Evolutionary conservation across 2,797 vertebrate species (phyloP).

Genomic region (Trachurus trachurus): DNA sequence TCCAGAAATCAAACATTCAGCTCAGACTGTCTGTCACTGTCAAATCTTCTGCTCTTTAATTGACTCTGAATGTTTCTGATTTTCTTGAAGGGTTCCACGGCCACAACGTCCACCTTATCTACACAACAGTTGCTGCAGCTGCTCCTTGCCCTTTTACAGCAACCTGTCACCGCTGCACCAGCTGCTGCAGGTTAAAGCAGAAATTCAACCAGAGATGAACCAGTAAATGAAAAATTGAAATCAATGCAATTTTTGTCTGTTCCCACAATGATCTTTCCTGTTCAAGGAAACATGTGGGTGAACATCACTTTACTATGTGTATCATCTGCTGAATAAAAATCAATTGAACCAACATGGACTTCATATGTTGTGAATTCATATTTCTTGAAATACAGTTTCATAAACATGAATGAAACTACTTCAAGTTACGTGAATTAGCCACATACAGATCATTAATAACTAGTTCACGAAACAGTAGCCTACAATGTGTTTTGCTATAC

Average conservation of each 20-base stretch:
- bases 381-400: not conserved
- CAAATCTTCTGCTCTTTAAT: not conserved
- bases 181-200: not conserved
- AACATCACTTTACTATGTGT: not conserved
- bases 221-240: not conserved
- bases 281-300: not conserved
- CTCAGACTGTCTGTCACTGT: not conserved
- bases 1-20: not conserved
- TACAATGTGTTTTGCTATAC: too few relatives aligned
- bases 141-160: not conserved
- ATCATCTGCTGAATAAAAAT: not conserved
- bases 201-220: not conserved
- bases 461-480: not conserved
- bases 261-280: too few relatives aligned
- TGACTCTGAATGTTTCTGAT: not conserved
- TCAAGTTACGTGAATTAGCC: not conserved
- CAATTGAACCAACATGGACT: not conserved
- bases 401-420: not conserved
- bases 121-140: not conserved
- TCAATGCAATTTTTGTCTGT: not conserved
- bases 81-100: not conserved
- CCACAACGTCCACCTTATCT: too few relatives aligned
- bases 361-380: not conserved
- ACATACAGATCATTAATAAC: not conserved
- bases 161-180: too few relatives aligned